These are phyloP conservation scores for Lateolabrax maculatus DNA, from an alignment of 2,797 vertebrate genomes.

Conservation along the genomic window DNA sequence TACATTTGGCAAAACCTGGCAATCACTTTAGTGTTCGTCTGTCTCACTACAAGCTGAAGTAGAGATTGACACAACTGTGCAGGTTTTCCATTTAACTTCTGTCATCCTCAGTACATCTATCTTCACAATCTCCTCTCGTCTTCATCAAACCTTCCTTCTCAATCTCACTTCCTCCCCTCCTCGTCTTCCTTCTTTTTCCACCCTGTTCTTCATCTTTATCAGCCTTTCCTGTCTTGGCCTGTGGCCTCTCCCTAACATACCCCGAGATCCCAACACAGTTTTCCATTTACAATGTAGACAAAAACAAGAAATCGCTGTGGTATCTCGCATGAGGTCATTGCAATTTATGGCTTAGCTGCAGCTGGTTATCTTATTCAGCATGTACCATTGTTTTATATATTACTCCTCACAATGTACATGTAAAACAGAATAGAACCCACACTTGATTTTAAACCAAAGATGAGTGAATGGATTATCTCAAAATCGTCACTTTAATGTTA, in stretches of 20 bases:
- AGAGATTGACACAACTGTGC: conserved; percentile 10
- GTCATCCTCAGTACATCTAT: conserved; percentile 39
- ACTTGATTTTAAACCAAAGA: not conserved
- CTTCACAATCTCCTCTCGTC: conserved; percentile 2
- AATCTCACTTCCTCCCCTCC: conserved; percentile 3
- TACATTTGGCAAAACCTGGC: conserved; percentile 21
- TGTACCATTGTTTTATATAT: conserved; percentile 13
- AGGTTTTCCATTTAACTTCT: conserved; percentile 34
- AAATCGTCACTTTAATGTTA: not conserved
- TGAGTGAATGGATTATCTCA: not conserved
- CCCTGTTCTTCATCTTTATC: conserved; percentile 42
- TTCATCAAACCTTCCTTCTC: not conserved
- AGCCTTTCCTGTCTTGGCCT: conserved; percentile 35
- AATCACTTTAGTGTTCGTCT: conserved; percentile 18
- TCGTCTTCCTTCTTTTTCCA: conserved; percentile 14
- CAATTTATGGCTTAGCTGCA: conserved; percentile 42
- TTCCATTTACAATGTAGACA: conserved; percentile 52
- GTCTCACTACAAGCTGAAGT: conserved; percentile 16
- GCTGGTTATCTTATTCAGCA: conserved; percentile 22
- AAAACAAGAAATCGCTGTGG: conserved; percentile 47
- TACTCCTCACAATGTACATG: not conserved
- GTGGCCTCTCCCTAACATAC: conserved; percentile 30
- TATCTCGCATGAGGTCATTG: conserved; percentile 62
- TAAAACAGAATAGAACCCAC: not conserved
- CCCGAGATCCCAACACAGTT: conserved; percentile 26